These are phyloP conservation scores for Sternotherus odoratus DNA, from an alignment of 2,797 vertebrate species.

Conservation along the genomic window DNA sequence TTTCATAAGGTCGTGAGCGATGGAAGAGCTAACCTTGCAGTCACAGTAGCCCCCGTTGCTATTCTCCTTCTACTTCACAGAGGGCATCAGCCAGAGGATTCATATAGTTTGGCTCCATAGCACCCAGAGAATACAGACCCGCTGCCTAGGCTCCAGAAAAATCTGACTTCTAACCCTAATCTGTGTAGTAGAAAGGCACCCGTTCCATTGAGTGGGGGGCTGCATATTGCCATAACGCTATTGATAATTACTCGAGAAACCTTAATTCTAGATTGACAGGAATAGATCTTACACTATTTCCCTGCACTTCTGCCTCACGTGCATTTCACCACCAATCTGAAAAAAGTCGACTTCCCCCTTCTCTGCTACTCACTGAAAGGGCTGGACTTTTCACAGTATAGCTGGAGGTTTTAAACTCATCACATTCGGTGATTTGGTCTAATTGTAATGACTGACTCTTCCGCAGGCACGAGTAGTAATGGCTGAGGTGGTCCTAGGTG, in stretches of 20 bases:
- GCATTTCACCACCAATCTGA: neutral
- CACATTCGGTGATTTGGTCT: neutral
- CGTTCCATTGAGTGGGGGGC: neutral
- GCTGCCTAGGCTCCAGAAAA: neutral
- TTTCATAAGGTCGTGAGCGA: neutral
- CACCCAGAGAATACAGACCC: neutral
- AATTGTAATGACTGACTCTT: neutral
- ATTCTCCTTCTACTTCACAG: neutral
- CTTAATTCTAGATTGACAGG: neutral
- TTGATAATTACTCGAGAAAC: neutral
- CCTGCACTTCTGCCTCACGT: no score
- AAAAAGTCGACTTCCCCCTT: neutral
- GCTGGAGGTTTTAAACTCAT: neutral
- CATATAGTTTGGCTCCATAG: neutral
- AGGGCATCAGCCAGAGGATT: neutral
- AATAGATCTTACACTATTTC: no score
- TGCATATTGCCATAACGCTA: neutral
- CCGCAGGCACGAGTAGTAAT: neutral
- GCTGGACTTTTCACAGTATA: neutral
- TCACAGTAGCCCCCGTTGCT: neutral
- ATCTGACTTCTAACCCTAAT: neutral
- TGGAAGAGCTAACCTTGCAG: neutral
- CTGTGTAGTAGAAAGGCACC: neutral
- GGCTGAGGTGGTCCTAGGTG: no score
- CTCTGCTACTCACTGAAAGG: neutral